A percentile compares a stretch with the other conserved stretches of the same genome.
Evolutionary conservation across 2,888 invertebrate genomes (phyloP).

Genomic region (Lysandra bellargus): DNA sequence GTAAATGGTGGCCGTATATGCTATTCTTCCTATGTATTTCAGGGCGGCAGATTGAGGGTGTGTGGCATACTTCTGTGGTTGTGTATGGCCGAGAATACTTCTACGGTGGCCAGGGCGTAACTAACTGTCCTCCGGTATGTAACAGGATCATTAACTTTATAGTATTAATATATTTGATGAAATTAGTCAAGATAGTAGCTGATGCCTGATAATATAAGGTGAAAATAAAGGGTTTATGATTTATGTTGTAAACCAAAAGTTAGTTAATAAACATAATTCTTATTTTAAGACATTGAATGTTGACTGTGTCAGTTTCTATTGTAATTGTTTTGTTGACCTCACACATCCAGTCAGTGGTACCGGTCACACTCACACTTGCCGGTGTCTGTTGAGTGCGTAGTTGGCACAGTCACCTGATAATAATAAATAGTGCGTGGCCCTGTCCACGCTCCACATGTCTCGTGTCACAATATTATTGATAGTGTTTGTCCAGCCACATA

Average conservation of each 20-base stretch:
- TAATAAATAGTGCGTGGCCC: background rate
- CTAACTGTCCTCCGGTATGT: conserved; percentile 90
- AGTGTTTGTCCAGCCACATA: background rate
- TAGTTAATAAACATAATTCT: background rate
- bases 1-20: background rate
- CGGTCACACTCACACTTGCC: background rate
- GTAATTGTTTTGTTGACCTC: background rate
- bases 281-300: background rate
- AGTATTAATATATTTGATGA: background rate
- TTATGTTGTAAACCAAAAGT: too few relatives aligned
- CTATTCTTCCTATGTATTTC: conserved; percentile 41
- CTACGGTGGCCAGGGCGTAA: conserved; percentile 90
- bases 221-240: background rate
- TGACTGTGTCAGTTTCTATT: background rate
- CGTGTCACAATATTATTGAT: background rate
- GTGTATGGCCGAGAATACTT: conserved; percentile 93
- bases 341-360: background rate
- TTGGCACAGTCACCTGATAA: background rate
- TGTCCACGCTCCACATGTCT: background rate
- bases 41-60: conserved; percentile 93
- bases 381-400: background rate
- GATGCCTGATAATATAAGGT: background rate
- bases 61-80: conserved; percentile 97
- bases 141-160: conserved; percentile 8
- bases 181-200: background rate